phyloP scores from a whole-genome alignment of 2,113 vertebrate species.

The Notarius quadriscutis region DNA sequence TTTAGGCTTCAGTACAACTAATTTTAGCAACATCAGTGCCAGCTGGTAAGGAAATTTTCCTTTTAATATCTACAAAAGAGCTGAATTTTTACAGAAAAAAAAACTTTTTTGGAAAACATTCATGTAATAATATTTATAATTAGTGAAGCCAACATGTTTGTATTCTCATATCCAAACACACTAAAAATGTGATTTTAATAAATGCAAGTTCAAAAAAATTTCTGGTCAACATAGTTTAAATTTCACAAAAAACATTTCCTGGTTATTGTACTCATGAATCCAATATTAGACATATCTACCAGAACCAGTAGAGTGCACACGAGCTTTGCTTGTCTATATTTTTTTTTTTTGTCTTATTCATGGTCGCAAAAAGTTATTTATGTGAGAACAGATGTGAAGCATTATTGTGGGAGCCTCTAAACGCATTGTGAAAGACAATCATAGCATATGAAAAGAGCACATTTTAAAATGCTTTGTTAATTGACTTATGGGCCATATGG shows the following conservation, averaged over 20 bases:
- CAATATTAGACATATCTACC: not conserved
- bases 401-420: not conserved
- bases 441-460: not conserved
- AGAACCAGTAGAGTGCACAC: not conserved
- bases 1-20: not conserved
- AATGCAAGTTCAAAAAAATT: not conserved
- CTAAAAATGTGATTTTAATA: not conserved
- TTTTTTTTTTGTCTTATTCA: not conserved
- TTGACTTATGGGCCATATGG: conserved; percentile 2
- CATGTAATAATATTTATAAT: not conserved
- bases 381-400: not conserved
- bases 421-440: not conserved
- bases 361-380: not conserved
- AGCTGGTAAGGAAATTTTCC: not conserved
- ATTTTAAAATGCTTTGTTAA: not conserved
- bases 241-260: not conserved
- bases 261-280: not conserved
- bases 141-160: not conserved
- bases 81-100: not conserved
- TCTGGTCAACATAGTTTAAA: not conserved
- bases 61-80: not conserved
- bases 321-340: not conserved
- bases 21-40: not conserved
- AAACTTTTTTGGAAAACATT: not conserved
- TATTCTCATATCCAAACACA: not conserved